These are phyloP conservation scores for Melanotaenia maccullochi DNA, from an alignment of 2,797 vertebrate species.

Conservation along the genomic window DNA sequence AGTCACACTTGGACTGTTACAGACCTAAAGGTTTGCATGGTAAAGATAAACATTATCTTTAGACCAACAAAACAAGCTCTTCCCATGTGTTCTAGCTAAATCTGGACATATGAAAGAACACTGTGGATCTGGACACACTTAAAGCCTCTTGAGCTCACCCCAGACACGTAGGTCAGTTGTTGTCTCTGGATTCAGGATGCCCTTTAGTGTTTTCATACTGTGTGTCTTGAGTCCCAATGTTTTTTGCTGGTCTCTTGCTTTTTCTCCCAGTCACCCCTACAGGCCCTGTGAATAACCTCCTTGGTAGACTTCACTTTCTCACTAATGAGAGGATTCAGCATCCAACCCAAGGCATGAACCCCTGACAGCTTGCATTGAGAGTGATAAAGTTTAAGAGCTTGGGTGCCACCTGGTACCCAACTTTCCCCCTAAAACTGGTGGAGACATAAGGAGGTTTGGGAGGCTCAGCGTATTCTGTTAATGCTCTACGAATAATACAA, in stretches of 20 bases:
- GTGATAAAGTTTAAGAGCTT: background rate
- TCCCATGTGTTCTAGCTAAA: background rate
- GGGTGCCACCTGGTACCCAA: background rate
- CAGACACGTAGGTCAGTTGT: background rate
- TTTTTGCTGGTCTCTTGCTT: background rate
- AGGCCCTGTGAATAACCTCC: background rate
- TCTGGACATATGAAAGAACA: background rate
- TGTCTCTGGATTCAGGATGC: background rate
- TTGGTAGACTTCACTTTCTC: background rate
- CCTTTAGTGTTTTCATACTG: background rate
- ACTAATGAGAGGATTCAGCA: background rate
- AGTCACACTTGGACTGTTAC: background rate
- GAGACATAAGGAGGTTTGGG: background rate
- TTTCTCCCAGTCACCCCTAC: background rate
- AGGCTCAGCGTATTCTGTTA: background rate
- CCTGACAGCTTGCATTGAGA: too few relatives aligned
- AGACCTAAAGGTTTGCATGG: background rate
- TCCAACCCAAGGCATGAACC: background rate
- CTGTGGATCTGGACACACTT: background rate
- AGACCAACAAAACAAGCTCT: background rate
- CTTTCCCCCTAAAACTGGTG: background rate
- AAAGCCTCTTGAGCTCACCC: background rate
- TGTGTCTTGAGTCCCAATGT: background rate
- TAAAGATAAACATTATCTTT: conserved; percentile 10
- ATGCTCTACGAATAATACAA: background rate